phyloP scores from a whole-genome alignment of 2,797 vertebrate species.

The Carduelis carduelis region DNA sequence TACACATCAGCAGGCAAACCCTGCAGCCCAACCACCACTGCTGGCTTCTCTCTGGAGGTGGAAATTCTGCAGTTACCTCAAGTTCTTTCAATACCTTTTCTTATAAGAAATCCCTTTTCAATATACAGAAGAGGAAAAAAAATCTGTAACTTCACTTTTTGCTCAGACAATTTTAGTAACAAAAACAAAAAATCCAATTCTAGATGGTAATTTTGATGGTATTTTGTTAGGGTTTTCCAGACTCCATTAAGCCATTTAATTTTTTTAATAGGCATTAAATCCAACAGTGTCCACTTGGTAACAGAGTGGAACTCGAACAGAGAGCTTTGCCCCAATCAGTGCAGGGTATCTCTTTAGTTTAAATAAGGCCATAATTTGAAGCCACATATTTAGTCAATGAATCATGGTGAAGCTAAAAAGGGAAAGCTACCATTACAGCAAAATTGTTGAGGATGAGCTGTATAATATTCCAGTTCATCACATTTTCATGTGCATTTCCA shows the following conservation, averaged over 20 bases:
- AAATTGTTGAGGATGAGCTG: background rate
- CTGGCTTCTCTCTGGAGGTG: background rate
- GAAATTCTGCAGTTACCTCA: background rate
- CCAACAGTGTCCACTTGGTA: background rate
- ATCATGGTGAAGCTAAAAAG: slow-evolving; percentile 69
- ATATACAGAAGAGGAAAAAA: background rate
- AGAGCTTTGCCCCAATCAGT: background rate
- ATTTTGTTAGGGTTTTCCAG: background rate
- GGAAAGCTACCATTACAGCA: slow-evolving; percentile 55
- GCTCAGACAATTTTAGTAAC: background rate
- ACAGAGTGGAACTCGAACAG: background rate
- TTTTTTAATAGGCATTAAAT: background rate
- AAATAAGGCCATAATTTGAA: slow-evolving; percentile 75
- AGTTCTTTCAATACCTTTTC: background rate
- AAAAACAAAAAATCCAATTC: background rate
- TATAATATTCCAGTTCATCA: background rate
- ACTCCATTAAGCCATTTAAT: background rate
- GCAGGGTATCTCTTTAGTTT: slow-evolving; percentile 52
- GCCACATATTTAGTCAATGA: slow-evolving; percentile 73
- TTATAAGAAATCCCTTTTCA: background rate
- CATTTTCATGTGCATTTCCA: background rate
- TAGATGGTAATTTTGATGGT: background rate
- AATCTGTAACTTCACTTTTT: background rate
- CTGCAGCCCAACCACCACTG: background rate
- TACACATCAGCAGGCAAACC: background rate